Conservation (phyloP, 2,888 invertebrate species). For the Caradrina kadenii region DNA sequence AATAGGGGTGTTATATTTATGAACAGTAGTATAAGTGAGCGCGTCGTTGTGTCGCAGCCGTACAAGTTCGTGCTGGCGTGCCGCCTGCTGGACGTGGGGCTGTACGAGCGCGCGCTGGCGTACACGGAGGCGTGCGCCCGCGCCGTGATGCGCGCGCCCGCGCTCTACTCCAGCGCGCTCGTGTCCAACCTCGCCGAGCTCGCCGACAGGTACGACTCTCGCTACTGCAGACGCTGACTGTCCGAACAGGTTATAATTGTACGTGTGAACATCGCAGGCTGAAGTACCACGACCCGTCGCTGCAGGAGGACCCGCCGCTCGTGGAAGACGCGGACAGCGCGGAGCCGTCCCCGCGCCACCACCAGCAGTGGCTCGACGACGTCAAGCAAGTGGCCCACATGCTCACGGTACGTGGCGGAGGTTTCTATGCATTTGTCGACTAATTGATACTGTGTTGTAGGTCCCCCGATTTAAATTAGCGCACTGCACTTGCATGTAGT, state of each 20-base stretch:
- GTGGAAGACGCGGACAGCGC: constrained; percentile 76
- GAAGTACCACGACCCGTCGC: constrained; percentile 92
- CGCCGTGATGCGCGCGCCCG: constrained; percentile 92
- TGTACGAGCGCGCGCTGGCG: constrained; percentile 94
- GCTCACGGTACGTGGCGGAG: constrained; percentile 60
- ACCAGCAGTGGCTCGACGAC: constrained; percentile 80
- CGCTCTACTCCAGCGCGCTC: constrained; percentile 83
- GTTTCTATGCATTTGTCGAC: no score
- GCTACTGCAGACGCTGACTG: no score
- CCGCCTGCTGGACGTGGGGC: constrained; percentile 93
- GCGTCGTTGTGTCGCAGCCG: constrained; percentile 84
- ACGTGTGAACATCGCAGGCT: constrained; percentile 80
- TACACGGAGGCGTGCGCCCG: constrained; percentile 95
- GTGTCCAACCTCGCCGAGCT: constrained; percentile 84
- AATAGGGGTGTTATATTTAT: no score
- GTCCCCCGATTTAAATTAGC: no score
- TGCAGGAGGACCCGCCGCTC: constrained; percentile 75
- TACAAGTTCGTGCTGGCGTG: constrained; percentile 96
- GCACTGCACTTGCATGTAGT: no score
- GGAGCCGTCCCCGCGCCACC: constrained; percentile 77
- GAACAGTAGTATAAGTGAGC: no score
- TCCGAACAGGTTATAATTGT: not conserved
- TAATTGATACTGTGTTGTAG: no score
- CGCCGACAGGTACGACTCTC: constrained; percentile 67
- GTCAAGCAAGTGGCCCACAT: constrained; percentile 68